phyloP scores from a whole-genome alignment of 1,140 invertebrate genomes.

The Theocolax elegans region DNA sequence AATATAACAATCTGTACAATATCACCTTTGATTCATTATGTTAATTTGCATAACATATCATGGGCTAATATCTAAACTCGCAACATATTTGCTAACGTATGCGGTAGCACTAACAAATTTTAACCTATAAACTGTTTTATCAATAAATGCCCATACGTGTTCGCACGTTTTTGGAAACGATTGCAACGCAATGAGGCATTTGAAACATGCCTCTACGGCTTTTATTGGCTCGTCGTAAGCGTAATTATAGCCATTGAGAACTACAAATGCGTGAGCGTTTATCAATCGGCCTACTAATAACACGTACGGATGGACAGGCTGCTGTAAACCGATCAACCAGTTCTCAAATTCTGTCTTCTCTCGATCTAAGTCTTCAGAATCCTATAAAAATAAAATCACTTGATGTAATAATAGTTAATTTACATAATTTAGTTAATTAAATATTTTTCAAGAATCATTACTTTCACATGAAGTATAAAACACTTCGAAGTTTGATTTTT shows the following conservation, averaged over 20 bases:
- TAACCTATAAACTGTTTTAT: not conserved
- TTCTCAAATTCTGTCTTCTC: not conserved
- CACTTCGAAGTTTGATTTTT: no score
- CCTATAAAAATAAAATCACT: constrained; percentile 2
- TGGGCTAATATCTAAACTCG: not conserved
- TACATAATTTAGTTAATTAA: no score
- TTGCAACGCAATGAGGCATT: constrained; percentile 22
- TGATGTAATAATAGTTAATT: not conserved
- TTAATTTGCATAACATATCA: not conserved
- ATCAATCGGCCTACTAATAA: constrained; percentile 1
- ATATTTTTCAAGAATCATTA: not conserved
- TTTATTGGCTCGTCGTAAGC: constrained; percentile 1
- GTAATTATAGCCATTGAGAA: constrained; percentile 15
- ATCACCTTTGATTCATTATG: not conserved
- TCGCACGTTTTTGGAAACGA: constrained; percentile 18
- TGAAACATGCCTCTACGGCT: constrained; percentile 24
- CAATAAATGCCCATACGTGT: not conserved
- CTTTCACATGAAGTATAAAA: not conserved
- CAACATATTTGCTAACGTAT: not conserved
- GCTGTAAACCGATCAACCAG: not conserved
- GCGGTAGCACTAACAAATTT: not conserved
- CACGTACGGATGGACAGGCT: constrained; percentile 13
- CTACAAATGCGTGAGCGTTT: not conserved
- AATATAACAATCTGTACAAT: no score
- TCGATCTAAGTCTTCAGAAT: not conserved